A percentile compares a stretch with the other conserved stretches of the same genome.
phyloP scores from a whole-genome alignment of 2,113 vertebrate genomes.

The Sialia sialis region DNA sequence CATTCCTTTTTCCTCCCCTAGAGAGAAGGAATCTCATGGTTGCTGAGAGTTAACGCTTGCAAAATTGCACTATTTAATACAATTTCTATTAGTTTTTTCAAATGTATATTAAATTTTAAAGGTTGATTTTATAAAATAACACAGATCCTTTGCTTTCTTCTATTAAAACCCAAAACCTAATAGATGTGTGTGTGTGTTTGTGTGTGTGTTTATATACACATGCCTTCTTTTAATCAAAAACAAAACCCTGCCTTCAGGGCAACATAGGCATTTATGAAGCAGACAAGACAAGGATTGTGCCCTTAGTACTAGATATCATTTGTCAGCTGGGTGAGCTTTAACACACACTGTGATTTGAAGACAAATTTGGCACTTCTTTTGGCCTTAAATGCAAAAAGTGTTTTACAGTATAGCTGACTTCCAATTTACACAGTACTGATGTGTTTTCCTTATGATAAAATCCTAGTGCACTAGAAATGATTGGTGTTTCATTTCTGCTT shows the following conservation, averaged over 20 bases:
- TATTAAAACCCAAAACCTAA: background rate
- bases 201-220: fast-evolving
- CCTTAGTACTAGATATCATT: background rate
- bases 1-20: background rate
- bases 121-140: background rate
- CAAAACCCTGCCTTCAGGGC: background rate
- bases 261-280: background rate
- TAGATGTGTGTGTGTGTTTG: fast-evolving
- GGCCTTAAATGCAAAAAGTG: background rate
- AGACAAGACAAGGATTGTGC: background rate
- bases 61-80: background rate
- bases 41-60: background rate
- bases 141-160: background rate
- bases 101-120: background rate
- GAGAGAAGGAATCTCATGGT: background rate
- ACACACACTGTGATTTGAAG: background rate
- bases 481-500: background rate
- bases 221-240: background rate
- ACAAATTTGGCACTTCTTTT: background rate
- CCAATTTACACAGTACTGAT: background rate
- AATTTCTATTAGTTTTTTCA: background rate
- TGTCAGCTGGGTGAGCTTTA: background rate
- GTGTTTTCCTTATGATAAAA: background rate
- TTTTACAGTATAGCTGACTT: background rate
- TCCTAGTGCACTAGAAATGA: background rate